Evolutionary conservation across 2,888 invertebrate genomes (phyloP).

Genomic region (Cyrtodaria siliqua): DNA sequence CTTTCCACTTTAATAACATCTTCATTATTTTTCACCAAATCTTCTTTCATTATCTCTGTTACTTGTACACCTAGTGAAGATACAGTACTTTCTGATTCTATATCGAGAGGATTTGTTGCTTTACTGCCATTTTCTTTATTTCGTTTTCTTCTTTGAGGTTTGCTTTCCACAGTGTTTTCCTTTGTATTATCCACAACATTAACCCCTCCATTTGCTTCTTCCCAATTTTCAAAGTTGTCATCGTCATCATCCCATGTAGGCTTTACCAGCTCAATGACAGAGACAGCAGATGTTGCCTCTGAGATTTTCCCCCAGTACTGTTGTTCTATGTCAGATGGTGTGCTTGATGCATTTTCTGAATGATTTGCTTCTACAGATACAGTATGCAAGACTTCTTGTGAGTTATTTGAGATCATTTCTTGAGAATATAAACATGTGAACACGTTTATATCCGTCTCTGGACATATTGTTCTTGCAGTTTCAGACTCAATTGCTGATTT

Average conservation of each 20-base stretch:
- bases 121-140: neutral
- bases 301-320: neutral
- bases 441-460: too few relatives aligned
- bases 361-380: too few relatives aligned
- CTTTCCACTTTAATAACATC: neutral
- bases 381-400: too few relatives aligned
- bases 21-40: neutral
- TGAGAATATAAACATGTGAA: too few relatives aligned
- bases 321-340: neutral
- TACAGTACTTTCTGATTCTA: neutral
- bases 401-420: too few relatives aligned
- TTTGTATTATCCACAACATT: conserved; percentile 3
- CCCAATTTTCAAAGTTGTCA: conserved; percentile 15
- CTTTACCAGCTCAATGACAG: neutral
- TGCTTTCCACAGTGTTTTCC: neutral
- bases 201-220: conserved; percentile 9
- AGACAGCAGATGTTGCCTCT: neutral
- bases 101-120: neutral
- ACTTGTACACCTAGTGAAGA: neutral
- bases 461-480: too few relatives aligned
- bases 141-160: conserved; percentile 31
- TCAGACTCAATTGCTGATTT: too few relatives aligned
- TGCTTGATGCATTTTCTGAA: neutral
- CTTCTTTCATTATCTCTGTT: neutral
- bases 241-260: neutral